Percentiles rank a stretch among this genome's conserved stretches.
Evolutionary conservation across 2,888 invertebrate genomes (phyloP).

Genomic region (Antheraea yamamai): DNA sequence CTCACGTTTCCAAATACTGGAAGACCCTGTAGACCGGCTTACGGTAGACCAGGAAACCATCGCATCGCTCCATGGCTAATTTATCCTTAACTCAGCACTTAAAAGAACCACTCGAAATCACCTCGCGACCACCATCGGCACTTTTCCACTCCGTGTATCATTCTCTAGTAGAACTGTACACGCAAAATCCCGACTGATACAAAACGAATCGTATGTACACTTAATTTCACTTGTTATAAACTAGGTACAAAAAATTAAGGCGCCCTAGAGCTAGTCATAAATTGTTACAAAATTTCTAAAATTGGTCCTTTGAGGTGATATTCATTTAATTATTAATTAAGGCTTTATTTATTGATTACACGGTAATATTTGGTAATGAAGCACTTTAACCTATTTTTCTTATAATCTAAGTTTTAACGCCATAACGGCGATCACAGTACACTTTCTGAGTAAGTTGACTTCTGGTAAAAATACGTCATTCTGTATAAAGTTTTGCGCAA

Average conservation of each 20-base stretch:
- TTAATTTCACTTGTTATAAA: slow-evolving; percentile 34
- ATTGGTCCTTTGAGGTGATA: slow-evolving; percentile 74
- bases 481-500: slow-evolving; percentile 13
- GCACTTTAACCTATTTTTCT: slow-evolving; percentile 53
- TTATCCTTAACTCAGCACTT: slow-evolving; percentile 44
- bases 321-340: slow-evolving; percentile 55
- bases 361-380: slow-evolving; percentile 65
- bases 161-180: slow-evolving; percentile 30
- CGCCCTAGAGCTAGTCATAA: slow-evolving; percentile 59
- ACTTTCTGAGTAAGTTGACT: slow-evolving; percentile 41
- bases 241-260: slow-evolving; percentile 70
- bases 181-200: slow-evolving; percentile 24
- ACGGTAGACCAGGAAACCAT: slow-evolving; percentile 90
- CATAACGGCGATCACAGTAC: slow-evolving; percentile 72
- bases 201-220: slow-evolving; percentile 24
- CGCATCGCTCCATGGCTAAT: slow-evolving; percentile 86
- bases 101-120: slow-evolving; percentile 41
- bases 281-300: slow-evolving; percentile 62
- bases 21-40: slow-evolving; percentile 91
- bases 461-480: slow-evolving; percentile 24
- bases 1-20: slow-evolving; percentile 92
- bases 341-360: slow-evolving; percentile 64
- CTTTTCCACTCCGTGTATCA: slow-evolving; percentile 27
- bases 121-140: slow-evolving; percentile 42
- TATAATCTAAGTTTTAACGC: slow-evolving; percentile 66